Conservation (phyloP, 2,888 invertebrate genomes). For the Phengaris alcon region DNA sequence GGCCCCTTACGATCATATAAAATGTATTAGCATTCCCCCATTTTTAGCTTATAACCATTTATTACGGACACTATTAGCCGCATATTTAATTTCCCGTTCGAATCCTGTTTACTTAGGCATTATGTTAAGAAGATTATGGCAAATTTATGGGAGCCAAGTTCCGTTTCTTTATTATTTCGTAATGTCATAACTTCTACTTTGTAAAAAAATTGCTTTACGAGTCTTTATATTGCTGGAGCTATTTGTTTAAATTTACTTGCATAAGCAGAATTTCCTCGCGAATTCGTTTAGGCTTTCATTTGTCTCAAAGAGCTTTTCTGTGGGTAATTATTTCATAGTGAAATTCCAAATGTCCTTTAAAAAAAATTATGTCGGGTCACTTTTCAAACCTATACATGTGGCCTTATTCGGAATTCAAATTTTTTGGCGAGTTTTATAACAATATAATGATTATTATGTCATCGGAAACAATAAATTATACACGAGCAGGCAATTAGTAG, state of each 20-base stretch:
- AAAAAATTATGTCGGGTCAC: no score
- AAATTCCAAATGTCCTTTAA: no score
- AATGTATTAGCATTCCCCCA: slow-evolving; percentile 37
- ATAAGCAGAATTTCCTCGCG: background rate
- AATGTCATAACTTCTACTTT: slow-evolving; percentile 50
- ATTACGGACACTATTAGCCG: slow-evolving; percentile 50
- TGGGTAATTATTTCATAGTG: no score
- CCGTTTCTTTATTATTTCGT: slow-evolving; percentile 53
- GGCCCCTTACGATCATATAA: no score
- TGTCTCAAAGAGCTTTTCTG: no score
- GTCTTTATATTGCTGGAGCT: slow-evolving; percentile 20
- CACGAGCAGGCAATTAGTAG: no score
- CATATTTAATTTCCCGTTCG: slow-evolving; percentile 51
- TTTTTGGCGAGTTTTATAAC: no score
- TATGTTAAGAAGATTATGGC: slow-evolving; percentile 69
- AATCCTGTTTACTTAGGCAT: slow-evolving; percentile 61
- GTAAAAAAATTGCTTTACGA: slow-evolving; percentile 32
- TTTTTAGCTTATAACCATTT: slow-evolving; percentile 44
- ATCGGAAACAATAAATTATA: no score
- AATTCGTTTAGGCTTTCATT: background rate
- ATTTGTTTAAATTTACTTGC: slow-evolving; percentile 28
- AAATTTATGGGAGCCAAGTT: slow-evolving; percentile 61
- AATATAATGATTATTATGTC: no score
- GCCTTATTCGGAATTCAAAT: no score
- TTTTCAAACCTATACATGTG: no score